These are phyloP conservation scores for Apoda limacodes DNA, from an alignment of 2,888 invertebrate genomes.

Conservation along the genomic window DNA sequence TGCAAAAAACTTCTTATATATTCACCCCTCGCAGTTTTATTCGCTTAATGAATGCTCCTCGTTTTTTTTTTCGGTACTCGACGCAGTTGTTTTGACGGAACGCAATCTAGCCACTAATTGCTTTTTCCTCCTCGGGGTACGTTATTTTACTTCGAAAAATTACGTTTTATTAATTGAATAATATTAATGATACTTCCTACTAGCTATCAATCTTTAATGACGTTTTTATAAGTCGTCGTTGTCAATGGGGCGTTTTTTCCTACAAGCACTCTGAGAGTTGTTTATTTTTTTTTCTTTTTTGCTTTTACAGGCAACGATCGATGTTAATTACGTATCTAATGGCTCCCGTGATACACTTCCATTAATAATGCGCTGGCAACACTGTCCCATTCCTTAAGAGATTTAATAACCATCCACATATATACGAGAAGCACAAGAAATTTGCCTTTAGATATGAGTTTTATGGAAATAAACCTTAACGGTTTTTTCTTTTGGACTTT, in stretches of 20 bases:
- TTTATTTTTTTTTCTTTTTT: conserved; percentile 52
- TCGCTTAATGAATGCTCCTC: conserved; percentile 61
- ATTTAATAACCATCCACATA: conserved; percentile 69
- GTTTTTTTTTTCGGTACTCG: conserved; percentile 53
- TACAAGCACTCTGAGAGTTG: conserved; percentile 32
- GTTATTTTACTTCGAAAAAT: conserved; percentile 57
- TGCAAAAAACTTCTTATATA: conserved; percentile 67
- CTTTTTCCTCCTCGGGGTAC: conserved; percentile 66
- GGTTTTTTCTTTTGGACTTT: too few relatives aligned
- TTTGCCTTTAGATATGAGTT: too few relatives aligned
- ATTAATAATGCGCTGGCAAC: conserved; percentile 61
- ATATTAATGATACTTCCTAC: conserved; percentile 67
- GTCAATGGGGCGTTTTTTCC: conserved; percentile 48
- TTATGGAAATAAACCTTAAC: too few relatives aligned
- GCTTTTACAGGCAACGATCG: conserved; percentile 45
- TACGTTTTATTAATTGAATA: conserved; percentile 70
- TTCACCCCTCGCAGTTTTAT: conserved; percentile 68
- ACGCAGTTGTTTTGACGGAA: conserved; percentile 69
- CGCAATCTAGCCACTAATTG: conserved; percentile 71
- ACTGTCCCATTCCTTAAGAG: conserved; percentile 50
- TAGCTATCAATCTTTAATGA: conserved; percentile 66
- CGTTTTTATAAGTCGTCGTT: conserved; percentile 63
- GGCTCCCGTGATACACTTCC: conserved; percentile 69
- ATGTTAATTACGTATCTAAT: conserved; percentile 67
- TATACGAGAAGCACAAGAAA: too few relatives aligned